These are phyloP conservation scores for Sander lucioperca DNA, from an alignment of 2,113 vertebrate genomes.

Conservation along the genomic window DNA sequence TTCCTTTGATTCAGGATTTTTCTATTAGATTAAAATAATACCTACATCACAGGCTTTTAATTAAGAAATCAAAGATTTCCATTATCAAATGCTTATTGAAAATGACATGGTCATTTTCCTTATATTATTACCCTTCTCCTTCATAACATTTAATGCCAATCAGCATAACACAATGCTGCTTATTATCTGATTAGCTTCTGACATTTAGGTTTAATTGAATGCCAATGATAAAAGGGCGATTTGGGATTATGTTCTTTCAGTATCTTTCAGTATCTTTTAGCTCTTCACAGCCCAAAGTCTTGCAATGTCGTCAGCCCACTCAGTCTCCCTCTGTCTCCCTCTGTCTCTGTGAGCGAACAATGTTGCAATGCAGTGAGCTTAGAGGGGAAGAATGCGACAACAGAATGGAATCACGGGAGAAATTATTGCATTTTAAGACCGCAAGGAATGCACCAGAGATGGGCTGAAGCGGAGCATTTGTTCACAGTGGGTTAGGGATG, in stretches of 20 bases:
- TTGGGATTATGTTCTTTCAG: not conserved
- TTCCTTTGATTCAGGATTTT: not conserved
- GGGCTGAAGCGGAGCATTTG: conserved; percentile 53
- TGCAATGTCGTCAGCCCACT: conserved; percentile 10
- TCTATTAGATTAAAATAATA: conserved; percentile 43
- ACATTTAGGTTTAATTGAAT: conserved; percentile 56
- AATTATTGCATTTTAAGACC: conserved; percentile 52
- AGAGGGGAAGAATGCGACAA: conserved; percentile 65
- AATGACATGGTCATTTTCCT: not conserved
- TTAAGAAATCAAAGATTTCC: conserved; percentile 42
- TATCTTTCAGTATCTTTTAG: conserved; percentile 11
- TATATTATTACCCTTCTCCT: conserved; percentile 25
- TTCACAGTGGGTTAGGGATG: conserved; percentile 49
- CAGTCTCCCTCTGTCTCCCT: not conserved
- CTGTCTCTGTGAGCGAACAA: conserved; percentile 33
- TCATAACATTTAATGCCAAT: conserved; percentile 37
- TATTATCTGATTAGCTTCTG: conserved; percentile 54
- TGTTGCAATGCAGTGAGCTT: conserved; percentile 67
- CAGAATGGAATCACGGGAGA: conserved; percentile 51
- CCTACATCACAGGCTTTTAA: conserved; percentile 38
- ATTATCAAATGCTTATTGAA: conserved; percentile 35
- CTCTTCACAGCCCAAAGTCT: not conserved
- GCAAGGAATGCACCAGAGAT: conserved; percentile 56
- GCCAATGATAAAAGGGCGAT: conserved; percentile 1
- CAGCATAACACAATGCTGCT: conserved; percentile 13